Evolutionary conservation across 2,888 invertebrate genomes (phyloP), one percentile per base, ranked within the genome.

Genomic region (Galeruca laticollis): DNA sequence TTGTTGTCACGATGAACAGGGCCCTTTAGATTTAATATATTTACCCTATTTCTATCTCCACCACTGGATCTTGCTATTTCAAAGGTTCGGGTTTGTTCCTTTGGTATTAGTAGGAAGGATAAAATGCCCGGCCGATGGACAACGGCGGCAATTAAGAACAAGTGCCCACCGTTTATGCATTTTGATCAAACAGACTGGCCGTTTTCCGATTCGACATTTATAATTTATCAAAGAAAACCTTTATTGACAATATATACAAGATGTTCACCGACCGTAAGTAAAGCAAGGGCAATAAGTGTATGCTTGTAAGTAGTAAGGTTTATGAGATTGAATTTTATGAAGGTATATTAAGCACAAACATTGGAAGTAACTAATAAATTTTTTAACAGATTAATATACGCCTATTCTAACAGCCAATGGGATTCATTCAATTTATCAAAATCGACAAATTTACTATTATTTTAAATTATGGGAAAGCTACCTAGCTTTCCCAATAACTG

Each of bases 141-240:
- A 80, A 77, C 78, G 75, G 75, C 49, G 33, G 51, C 81, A 81
- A 82, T 82, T 80, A 79, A 79, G 79, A 80, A 75, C 80, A 77
- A 78, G 79, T 75, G 79, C 74, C 78, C 77, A 78, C 75, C 80
- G 78, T 80, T 82, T 81, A 80, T 81, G 78, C 80, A 81, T 81
- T 80, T 80, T 81, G 81, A 82, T 81, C 81, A 81, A 79, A 81
- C 79, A 78, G 51, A 77, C 78, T 72, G 74, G 73, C 74, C 74
- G 76, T 72, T 73, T 76, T 74, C 73, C 72, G 75, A 75, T 73
- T 70, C 73, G 66, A 64, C 6, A 69, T 80, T 79, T 74, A 78
- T 79, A 77, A 80, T 79, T 77, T 74, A 79, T 79, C 78, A 79
- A 79, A 79, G 74, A 74, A 60, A 49, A 51, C 40, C 68, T 71